Base-by-base conservation (phyloP, 2,113 vertebrate species). In the Bathybates hornii region DNA sequence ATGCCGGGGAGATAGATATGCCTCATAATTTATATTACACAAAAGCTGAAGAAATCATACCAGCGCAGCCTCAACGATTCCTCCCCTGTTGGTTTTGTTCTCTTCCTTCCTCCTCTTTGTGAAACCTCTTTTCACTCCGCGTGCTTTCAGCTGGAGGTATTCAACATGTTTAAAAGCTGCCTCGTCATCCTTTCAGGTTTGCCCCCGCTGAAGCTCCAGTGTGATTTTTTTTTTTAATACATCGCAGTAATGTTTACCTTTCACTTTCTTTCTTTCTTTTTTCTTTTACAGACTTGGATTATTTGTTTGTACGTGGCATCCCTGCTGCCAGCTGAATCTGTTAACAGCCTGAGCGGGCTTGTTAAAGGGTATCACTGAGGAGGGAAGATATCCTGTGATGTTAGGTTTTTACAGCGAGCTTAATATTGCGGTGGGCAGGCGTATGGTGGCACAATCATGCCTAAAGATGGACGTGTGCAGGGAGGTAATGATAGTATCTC, bases 11-110 rank as follows among this genome's bases (percentile, higher is more conserved):
- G 93, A 93, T 82, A 94, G 88, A 94, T 94, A 95, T 90, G 93
- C 91, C 90, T 95, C 93, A 91, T 96, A 90, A 95, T 95, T 96
- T 91, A 89, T 91, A 87, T 61, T 66, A 81, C 87, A 90, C 91
- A 90, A 94, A 94, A 88, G 92, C 93, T 88, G 10, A 50, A 88
- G 89, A 86, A 89, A 89, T 90, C 89, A 71, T 63, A 88, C 54
- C 85, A 83, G 41, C 17, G 54, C 38, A 6, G 19, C 66, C 45
- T 24, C 19, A 48, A 61, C 80, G 73, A 59, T 87, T 86, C 83
- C n/a, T 5, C 52, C 45, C 57, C 11, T 36, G 50, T 61, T 79
- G 45, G 57, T 86, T 91, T 90, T 86, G 66, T 84, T 86, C 73
- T 57, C 38, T 83, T 86, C 81, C 61, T 88, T 89, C 84, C 84